phyloP scores from a whole-genome alignment of 2,113 vertebrate genomes.

The Etia nguti region DNA sequence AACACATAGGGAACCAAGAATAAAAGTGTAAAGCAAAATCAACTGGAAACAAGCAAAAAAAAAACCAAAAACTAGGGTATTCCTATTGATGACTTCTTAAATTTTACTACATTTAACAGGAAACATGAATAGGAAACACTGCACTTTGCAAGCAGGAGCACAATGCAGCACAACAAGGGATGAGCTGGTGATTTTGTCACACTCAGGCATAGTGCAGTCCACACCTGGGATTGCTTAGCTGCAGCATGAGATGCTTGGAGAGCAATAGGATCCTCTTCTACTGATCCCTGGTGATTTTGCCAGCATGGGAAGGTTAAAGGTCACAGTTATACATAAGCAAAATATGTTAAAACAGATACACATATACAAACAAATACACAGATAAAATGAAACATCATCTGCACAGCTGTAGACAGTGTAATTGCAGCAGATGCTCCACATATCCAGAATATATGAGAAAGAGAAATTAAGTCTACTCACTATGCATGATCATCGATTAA shows the following conservation, averaged over 20 bases:
- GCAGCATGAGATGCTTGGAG: slow-evolving; percentile 69
- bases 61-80: not conserved
- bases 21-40: not conserved
- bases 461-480: not conserved
- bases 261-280: slow-evolving; percentile 73
- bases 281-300: slow-evolving; percentile 69
- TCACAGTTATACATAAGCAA: slow-evolving; percentile 54
- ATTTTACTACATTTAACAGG: not conserved
- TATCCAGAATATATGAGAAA: not conserved
- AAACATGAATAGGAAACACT: not conserved
- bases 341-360: not conserved
- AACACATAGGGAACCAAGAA: not conserved
- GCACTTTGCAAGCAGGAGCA: slow-evolving; percentile 19
- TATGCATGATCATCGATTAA: not conserved
- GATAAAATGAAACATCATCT: not conserved
- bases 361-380: not conserved
- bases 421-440: not conserved
- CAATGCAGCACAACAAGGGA: not conserved
- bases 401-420: not conserved
- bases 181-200: slow-evolving; percentile 15
- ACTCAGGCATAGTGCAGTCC: slow-evolving; percentile 45
- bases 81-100: not conserved
- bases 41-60: not conserved
- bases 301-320: slow-evolving; percentile 62
- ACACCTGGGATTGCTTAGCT: slow-evolving; percentile 76